Conservation (phyloP, 2,888 invertebrate genomes). For the Penaeus monodon region DNA sequence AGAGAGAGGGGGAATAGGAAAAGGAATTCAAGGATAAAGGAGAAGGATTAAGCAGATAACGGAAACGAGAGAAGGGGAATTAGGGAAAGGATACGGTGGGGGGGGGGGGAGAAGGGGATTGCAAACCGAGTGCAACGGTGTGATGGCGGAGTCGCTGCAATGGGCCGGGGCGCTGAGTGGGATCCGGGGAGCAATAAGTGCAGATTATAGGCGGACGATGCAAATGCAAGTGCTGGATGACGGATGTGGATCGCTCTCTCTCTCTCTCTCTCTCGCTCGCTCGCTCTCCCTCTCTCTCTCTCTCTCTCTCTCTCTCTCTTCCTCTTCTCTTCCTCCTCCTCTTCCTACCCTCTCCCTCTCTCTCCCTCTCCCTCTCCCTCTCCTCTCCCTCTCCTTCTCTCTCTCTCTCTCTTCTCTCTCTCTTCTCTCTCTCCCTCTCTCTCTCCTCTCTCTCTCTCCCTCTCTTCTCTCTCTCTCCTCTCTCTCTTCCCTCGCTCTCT, state of each 20-base stretch:
- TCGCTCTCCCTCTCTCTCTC: background rate
- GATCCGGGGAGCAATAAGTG: background rate
- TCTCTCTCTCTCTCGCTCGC: background rate
- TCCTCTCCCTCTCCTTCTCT: no score
- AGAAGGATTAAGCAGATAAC: no score
- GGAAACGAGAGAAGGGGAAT: background rate
- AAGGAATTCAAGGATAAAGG: background rate
- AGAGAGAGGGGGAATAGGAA: background rate
- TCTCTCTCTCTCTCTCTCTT: background rate
- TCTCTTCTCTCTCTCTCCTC: background rate
- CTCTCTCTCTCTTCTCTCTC: no score
- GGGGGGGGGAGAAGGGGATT: background rate
- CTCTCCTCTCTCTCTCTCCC: background rate
- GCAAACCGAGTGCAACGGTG: no score
- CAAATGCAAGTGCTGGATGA: background rate
- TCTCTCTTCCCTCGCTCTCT: background rate
- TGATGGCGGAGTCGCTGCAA: background rate
- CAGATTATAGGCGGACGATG: background rate
- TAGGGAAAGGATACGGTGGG: background rate
- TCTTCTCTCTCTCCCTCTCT: no score
- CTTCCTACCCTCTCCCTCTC: background rate
- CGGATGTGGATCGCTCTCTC: background rate
- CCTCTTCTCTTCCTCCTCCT: background rate
- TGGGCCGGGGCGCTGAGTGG: background rate
- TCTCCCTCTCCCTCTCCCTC: fast-evolving